Percentiles rank a stretch among this genome's conserved stretches.
Conservation (phyloP, 2,888 invertebrate species). For the Brassicogethes aeneus region DNA sequence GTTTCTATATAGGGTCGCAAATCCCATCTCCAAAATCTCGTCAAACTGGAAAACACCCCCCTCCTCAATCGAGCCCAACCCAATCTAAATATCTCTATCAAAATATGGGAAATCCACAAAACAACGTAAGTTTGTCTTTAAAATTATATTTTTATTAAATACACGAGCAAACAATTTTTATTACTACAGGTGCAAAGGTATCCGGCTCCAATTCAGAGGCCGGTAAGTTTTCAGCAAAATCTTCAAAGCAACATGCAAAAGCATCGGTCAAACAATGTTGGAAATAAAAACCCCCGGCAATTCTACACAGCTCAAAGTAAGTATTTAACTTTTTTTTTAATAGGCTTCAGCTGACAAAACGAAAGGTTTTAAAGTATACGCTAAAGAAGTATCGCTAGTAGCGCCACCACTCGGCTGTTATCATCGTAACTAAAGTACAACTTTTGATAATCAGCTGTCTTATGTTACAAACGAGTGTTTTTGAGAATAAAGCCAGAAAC, state of each 20-base stretch:
- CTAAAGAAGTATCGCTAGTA: no score
- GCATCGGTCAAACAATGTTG: slow-evolving; percentile 35
- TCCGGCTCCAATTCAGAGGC: slow-evolving; percentile 47
- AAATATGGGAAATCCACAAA: slow-evolving; percentile 43
- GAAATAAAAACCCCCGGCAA: slow-evolving; percentile 41
- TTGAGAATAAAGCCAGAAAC: no score
- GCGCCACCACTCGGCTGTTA: no score
- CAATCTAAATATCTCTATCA: slow-evolving; percentile 49
- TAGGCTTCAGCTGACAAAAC: not conserved
- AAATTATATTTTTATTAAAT: no score
- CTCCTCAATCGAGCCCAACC: slow-evolving; percentile 47
- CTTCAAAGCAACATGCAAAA: slow-evolving; percentile 38
- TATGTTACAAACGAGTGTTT: no score
- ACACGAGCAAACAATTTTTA: no score
- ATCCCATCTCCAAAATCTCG: slow-evolving; percentile 51
- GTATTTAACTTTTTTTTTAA: no score
- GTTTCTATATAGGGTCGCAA: slow-evolving; percentile 41
- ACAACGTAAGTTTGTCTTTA: slow-evolving; percentile 35
- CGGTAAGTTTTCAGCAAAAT: slow-evolving; percentile 42
- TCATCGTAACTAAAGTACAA: no score
- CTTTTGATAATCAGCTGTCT: no score
- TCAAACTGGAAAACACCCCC: slow-evolving; percentile 45
- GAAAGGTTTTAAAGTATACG: slow-evolving; percentile 2
- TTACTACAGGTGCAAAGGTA: slow-evolving; percentile 33
- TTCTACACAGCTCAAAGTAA: slow-evolving; percentile 46